Evolutionary conservation across 2,113 vertebrate species (phyloP).

Genomic region (Cochlearius cochlearius): DNA sequence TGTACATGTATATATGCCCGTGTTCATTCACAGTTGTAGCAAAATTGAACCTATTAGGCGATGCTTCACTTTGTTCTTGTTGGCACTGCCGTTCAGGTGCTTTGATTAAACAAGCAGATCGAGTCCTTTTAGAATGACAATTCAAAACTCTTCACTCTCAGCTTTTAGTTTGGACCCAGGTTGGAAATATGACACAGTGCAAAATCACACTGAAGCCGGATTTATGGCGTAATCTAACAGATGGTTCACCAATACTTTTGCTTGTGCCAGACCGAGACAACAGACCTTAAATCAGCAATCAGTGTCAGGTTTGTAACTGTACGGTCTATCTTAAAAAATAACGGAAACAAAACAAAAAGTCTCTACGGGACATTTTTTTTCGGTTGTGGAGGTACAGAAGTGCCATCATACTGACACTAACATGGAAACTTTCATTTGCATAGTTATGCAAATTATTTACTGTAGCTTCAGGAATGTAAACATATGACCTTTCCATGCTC

Average conservation of each 20-base stretch:
- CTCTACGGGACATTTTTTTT: neutral
- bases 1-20: neutral
- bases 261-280: neutral
- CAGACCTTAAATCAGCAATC: slow-evolving; percentile 31
- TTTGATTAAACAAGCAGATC: slow-evolving; percentile 14
- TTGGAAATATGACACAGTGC: neutral
- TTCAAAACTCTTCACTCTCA: neutral
- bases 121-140: neutral
- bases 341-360: neutral
- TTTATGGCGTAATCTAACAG: slow-evolving; percentile 5
- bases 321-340: neutral
- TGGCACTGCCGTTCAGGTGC: neutral
- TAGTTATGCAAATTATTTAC: slow-evolving; percentile 18
- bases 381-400: neutral
- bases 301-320: slow-evolving; percentile 5
- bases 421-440: slow-evolving; percentile 34
- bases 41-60: neutral
- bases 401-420: neutral
- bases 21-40: neutral
- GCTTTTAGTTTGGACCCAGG: neutral
- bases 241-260: slow-evolving; percentile 48
- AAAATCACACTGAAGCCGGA: slow-evolving; percentile 5
- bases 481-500: slow-evolving; percentile 1
- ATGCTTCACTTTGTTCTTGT: slow-evolving; percentile 14
- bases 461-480: slow-evolving; percentile 51